Conservation (phyloP, 2,113 vertebrate genomes). For the Tretioscincus oriximinensis region DNA sequence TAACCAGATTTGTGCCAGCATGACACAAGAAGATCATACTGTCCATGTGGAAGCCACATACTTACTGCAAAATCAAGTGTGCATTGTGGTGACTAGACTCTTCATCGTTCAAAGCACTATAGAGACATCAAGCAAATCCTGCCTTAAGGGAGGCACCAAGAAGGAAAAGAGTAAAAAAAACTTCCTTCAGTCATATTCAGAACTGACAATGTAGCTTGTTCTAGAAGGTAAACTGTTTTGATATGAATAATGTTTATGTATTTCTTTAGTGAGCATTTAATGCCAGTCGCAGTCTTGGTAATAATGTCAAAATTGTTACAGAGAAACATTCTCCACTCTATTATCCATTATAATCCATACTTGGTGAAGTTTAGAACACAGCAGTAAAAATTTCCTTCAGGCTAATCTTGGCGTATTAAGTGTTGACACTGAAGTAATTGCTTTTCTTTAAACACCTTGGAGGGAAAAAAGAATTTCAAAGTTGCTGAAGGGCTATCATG, state of each 20-base stretch:
- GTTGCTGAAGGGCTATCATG: slow-evolving; percentile 65
- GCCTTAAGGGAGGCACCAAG: slow-evolving; percentile 45
- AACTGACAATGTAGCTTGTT: slow-evolving; percentile 33
- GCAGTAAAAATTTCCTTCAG: slow-evolving; percentile 74
- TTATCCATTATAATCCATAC: slow-evolving; percentile 51
- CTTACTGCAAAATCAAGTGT: no score
- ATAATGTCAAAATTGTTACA: slow-evolving; percentile 57
- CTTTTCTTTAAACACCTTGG: slow-evolving; percentile 70
- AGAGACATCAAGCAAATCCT: neutral
- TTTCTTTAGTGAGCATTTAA: slow-evolving; percentile 45
- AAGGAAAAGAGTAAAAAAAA: slow-evolving; percentile 43
- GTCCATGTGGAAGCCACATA: no score
- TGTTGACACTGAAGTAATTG: slow-evolving; percentile 77
- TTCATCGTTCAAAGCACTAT: no score
- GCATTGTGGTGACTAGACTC: no score
- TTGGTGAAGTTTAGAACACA: slow-evolving; percentile 67
- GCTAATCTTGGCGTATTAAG: slow-evolving; percentile 70
- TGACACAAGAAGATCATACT: no score
- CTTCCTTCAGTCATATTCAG: slow-evolving; percentile 26
- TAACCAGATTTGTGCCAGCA: no score
- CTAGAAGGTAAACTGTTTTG: slow-evolving; percentile 10
- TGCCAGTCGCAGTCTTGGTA: slow-evolving; percentile 29
- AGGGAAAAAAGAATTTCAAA: slow-evolving; percentile 22
- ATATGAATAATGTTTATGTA: slow-evolving; percentile 30
- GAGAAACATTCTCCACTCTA: slow-evolving; percentile 54